Conservation (phyloP, 2,888 invertebrate genomes). For the Trachelus troglodyta region DNA sequence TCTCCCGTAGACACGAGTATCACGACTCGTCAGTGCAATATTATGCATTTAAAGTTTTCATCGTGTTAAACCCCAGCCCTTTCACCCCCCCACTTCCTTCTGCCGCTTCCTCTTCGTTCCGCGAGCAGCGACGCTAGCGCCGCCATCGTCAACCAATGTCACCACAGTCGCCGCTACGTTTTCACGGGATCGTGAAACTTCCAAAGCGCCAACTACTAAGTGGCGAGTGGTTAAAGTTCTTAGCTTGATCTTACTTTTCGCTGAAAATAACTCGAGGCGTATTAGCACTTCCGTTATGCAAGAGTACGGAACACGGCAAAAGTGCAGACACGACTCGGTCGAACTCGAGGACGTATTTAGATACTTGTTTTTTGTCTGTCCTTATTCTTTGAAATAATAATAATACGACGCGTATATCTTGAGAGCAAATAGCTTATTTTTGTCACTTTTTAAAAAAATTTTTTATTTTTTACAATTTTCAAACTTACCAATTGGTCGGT, state of each 20-base stretch:
- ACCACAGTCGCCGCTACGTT: not conserved
- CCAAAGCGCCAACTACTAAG: constrained; percentile 13
- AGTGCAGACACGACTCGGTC: too few species aligned
- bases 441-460: too few species aligned
- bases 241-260: constrained; percentile 14
- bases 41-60: constrained; percentile 22
- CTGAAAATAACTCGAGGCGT: not conserved
- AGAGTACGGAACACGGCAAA: not conserved
- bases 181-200: constrained; percentile 5
- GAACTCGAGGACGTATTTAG: too few species aligned
- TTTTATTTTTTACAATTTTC: too few species aligned
- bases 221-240: constrained; percentile 20
- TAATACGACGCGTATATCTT: too few species aligned
- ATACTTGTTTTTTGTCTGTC: too few species aligned
- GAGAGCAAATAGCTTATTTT: accelerated
- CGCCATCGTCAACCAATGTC: not conserved
- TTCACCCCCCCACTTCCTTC: not conserved
- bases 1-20: not conserved
- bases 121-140: not conserved
- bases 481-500: too few species aligned
- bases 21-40: constrained; percentile 2
- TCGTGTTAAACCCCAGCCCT: constrained; percentile 7
- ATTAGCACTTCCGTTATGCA: not conserved
- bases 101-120: not conserved
- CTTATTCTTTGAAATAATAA: too few species aligned